Evolutionary conservation across 2,113 vertebrate genomes (phyloP), one percentile per base, ranked within the genome.

Genomic region (Bubalus kerabau): DNA sequence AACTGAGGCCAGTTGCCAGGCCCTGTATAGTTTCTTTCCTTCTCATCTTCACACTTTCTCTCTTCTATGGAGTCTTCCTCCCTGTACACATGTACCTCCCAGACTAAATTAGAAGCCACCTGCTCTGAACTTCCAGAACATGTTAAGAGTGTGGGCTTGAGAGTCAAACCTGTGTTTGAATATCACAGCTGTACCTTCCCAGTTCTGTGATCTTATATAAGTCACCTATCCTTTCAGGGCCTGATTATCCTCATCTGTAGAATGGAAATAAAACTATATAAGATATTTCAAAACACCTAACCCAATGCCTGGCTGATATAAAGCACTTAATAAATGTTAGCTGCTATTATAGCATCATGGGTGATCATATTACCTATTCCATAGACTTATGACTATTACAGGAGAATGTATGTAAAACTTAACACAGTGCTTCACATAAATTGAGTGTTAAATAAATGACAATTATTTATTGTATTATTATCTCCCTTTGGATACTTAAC

Each of bases 401-500:
- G 82, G 60, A 91, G 62, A 94, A 56, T 12, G 67, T 88, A 54
- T 13, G n/a, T 92, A 95, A 94, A 64, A 57, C 11, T 54, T 17
- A 89, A 71, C n/a, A n/a, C 17, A 87, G 23, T 71, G 48, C 5
- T 92, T 40, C 74, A 15, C 23, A 86, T 90, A 92, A 90, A 64
- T 2, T 81, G 32, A 90, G 32, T 85, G 46, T 50, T 91, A 96
- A 98, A 83, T 90, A 95, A 97, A 90, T 81, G 32, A 86, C 57
- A 80, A 40, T 90, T 90, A 54, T 56, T 59, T 14, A 93, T 46
- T 91, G 6, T 62, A 96, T 89, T 94, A 93, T 21, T 62, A 26
- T 36, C 26, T 96, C 23, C 48, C 5, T 88, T 90, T 59, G 23
- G 23, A 81, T 80, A 80, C 46, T 90, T 92, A 90, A 36, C 11